Evolutionary conservation across 2,113 vertebrate genomes (phyloP).

Genomic region (Paramormyrops kingsleyae): DNA sequence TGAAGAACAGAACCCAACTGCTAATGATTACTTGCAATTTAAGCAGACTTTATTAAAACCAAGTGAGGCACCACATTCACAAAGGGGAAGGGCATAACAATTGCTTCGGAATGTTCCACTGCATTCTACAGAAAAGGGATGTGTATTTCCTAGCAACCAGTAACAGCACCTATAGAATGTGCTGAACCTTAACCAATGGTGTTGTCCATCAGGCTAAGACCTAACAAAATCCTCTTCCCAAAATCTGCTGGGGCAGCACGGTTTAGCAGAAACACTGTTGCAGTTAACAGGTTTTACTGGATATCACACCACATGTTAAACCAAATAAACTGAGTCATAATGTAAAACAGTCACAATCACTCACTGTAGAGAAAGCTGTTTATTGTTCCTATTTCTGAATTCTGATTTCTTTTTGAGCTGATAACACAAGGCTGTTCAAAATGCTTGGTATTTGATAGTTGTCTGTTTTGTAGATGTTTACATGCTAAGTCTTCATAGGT

Average conservation of each 20-base stretch:
- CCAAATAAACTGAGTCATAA: constrained; percentile 49
- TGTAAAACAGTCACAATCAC: constrained; percentile 28
- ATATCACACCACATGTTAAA: constrained; percentile 45
- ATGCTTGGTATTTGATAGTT: not conserved
- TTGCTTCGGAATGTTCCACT: constrained; percentile 44
- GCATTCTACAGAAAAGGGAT: constrained; percentile 57
- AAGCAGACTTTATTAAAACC: constrained; percentile 50
- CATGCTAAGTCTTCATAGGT: too few species aligned
- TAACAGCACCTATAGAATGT: constrained; percentile 55
- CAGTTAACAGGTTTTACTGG: constrained; percentile 52
- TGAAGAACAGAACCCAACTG: not conserved
- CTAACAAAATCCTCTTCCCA: constrained; percentile 26
- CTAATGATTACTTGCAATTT: constrained; percentile 11
- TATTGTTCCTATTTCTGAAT: constrained; percentile 21
- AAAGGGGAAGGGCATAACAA: constrained; percentile 39
- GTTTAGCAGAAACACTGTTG: constrained; percentile 50
- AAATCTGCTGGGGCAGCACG: constrained; percentile 31
- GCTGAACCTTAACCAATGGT: constrained; percentile 51
- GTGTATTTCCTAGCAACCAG: constrained; percentile 62
- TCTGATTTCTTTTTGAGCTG: not conserved
- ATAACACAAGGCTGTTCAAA: not conserved
- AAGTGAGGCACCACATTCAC: constrained; percentile 50
- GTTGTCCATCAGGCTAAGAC: constrained; percentile 46
- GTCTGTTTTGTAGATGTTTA: not conserved
- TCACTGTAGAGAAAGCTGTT: constrained; percentile 24